Percentiles rank a stretch among this genome's conserved stretches.
phyloP scores from a whole-genome alignment of 2,113 vertebrate species.

The Crotalus tigris region DNA sequence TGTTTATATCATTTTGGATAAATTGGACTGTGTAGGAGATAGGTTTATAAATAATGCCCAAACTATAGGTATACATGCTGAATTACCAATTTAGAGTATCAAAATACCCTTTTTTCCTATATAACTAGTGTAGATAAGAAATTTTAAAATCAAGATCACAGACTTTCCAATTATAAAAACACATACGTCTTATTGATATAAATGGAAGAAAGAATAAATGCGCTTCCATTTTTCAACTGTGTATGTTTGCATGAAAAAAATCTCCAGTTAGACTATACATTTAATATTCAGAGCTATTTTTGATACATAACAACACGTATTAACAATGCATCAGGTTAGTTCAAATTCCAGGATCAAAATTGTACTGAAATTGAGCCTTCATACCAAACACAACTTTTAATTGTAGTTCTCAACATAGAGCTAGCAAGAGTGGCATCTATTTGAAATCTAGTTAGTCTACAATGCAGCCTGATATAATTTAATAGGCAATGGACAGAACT shows the following conservation, averaged over 20 bases:
- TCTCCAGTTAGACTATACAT: not conserved
- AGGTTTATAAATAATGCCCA: not conserved
- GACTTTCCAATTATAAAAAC: not conserved
- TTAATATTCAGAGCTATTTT: not conserved
- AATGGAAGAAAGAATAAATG: not conserved
- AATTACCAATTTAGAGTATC: not conserved
- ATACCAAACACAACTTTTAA: not conserved
- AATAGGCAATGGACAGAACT: not conserved
- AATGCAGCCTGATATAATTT: not conserved
- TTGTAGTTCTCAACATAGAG: not conserved
- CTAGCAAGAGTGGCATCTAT: not conserved
- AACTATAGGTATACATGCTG: not conserved
- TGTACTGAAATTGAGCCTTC: not conserved
- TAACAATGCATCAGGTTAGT: not conserved
- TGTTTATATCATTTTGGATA: not conserved
- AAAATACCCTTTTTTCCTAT: not conserved
- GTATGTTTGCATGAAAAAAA: not conserved
- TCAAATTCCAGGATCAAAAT: not conserved
- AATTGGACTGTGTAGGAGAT: not conserved
- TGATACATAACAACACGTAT: not conserved
- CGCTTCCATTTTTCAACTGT: not conserved
- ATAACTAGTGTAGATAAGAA: not conserved
- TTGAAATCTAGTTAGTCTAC: not conserved
- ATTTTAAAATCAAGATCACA: not conserved
- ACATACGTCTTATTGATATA: not conserved